These are phyloP conservation scores for Sebastes taczanowskii DNA, from an alignment of 2,797 vertebrate species.

Conservation along the genomic window DNA sequence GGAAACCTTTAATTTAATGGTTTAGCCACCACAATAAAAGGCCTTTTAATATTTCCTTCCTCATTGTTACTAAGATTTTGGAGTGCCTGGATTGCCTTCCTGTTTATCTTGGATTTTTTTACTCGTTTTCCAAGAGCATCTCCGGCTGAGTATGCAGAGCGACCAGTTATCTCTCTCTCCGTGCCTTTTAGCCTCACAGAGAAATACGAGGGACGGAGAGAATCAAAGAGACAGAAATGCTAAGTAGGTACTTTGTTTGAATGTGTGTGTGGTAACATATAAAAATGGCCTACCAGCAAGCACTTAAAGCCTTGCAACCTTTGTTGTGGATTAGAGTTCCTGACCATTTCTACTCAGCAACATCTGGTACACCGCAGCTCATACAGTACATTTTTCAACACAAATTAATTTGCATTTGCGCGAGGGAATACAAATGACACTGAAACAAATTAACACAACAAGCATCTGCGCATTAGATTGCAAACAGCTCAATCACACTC, in stretches of 20 bases:
- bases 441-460: conserved; percentile 32
- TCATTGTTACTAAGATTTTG: neutral
- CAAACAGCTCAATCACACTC: conserved; percentile 53
- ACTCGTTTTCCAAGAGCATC: neutral
- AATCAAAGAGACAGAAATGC: conserved; percentile 13
- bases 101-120: neutral
- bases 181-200: conserved; percentile 27
- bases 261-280: neutral
- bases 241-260: neutral
- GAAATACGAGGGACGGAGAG: neutral
- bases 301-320: neutral
- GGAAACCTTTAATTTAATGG: too few relatives aligned
- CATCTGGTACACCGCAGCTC: conserved; percentile 19
- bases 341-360: neutral
- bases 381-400: neutral
- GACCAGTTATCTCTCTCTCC: neutral
- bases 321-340: neutral
- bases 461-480: conserved; percentile 34
- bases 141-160: neutral
- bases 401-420: conserved; percentile 17
- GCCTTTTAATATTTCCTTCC: neutral
- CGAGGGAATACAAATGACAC: conserved; percentile 19
- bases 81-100: neutral
- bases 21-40: neutral
- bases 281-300: neutral